Evolutionary conservation across 2,797 vertebrate genomes (phyloP).

Genomic region (Xenops minutus): DNA sequence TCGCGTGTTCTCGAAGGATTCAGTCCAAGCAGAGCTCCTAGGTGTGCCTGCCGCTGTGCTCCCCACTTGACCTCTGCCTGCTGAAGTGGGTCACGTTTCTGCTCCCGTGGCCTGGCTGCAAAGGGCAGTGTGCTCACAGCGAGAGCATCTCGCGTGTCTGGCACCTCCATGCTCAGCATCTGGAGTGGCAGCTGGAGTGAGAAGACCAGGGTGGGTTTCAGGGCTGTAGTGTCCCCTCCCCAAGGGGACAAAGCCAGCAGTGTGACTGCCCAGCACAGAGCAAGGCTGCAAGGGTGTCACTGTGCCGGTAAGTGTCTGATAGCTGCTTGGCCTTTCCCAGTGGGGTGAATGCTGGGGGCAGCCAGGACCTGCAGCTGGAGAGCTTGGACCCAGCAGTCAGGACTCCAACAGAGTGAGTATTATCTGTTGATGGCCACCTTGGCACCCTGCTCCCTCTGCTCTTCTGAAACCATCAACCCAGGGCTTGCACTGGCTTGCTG

Average conservation of each 20-base stretch:
- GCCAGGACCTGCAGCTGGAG: not conserved
- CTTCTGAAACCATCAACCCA: not conserved
- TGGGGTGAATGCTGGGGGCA: not conserved
- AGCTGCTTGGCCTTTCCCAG: not conserved
- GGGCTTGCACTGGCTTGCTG: fast-evolving
- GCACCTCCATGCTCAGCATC: fast-evolving
- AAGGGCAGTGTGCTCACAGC: not conserved
- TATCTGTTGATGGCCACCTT: not conserved
- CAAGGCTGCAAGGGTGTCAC: not conserved
- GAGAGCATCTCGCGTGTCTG: not conserved
- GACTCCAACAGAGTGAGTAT: fast-evolving
- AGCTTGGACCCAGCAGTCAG: not conserved
- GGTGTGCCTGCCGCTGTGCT: slow-evolving; percentile 11
- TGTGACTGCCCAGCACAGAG: not conserved
- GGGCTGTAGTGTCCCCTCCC: not conserved
- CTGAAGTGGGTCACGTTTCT: not conserved
- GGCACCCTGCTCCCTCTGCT: not conserved
- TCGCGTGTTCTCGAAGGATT: not conserved
- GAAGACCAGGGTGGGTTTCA: not conserved
- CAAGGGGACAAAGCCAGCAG: not conserved
- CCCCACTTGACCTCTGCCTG: slow-evolving; percentile 18
- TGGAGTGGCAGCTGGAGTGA: not conserved
- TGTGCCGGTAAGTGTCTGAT: fast-evolving
- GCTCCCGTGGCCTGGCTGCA: not conserved
- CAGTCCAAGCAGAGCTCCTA: not conserved